Evolutionary conservation across 2,888 invertebrate species (phyloP), one percentile per base, ranked within the genome.

Genomic region (Petrophora chlorosata): DNA sequence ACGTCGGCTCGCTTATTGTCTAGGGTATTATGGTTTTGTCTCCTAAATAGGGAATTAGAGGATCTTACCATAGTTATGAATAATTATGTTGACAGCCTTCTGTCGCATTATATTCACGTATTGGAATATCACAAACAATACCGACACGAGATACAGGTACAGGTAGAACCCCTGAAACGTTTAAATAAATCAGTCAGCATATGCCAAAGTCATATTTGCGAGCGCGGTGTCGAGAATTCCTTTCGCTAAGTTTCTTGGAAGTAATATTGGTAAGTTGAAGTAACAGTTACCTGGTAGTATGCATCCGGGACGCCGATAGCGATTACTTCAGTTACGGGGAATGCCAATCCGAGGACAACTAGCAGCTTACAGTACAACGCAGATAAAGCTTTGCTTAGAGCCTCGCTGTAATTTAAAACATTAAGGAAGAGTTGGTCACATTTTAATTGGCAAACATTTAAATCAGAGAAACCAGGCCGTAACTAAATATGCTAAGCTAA

Each of bases 311-410:
- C 95, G 65, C 94, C 93, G 34, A 93, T 92, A 2, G 96, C 95
- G 54, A 97, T 94, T 38, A 96, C 95, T 87, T 97, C 96, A 2
- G 97, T 96, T 52, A 97, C 93, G 2, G 97, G 97, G 67, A 98
- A 94, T 9, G 97, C 96, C 25, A 97, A 92, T 5, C 96, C 96
- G 56, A 96, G 85, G 3, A 97, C 94, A 8, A 97, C 95, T 48
- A 98, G 82, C 8, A 97, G 88, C 77, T 97, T 96, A 43, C 95
- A 96, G 82, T 97, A 98, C 16, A 97, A 90, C 2, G 95, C 95
- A 26, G 96, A 96, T 29, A 96, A 79, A 3, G 94, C 93, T 48
- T 93, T 92, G 59, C 94, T 94, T 49, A 95, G 76, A 26, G 94
- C 93, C 79, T 95, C 95, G 68, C 94, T 94, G 72, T 55, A 84